Evolutionary conservation across 2,113 vertebrate species (phyloP), one percentile per base, ranked within the genome.

Genomic region (Hemibagrus wyckioides): DNA sequence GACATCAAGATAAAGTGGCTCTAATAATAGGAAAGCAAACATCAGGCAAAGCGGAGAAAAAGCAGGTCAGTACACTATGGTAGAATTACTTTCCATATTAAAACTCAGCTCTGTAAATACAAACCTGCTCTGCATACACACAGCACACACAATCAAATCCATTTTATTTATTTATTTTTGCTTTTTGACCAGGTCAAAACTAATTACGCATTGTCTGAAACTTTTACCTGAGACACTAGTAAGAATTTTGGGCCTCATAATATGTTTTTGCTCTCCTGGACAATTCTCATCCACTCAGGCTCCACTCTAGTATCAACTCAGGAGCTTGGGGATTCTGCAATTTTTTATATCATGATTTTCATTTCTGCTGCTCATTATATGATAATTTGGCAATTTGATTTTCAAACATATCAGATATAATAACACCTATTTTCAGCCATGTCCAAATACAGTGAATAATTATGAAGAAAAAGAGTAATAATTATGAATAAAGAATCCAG

Each of bases 21-120:
- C 87, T 87, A 91, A 90, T 86, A 87, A 90, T 88, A 89, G 88
- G 73, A 85, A 77, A 59, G 85, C 77, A 86, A 85, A 89, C 84
- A 88, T 30, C 56, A 80, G 67, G 41, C 57, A 86, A 54, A 83
- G 69, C 44, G n/a, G 82, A 85, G 61, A 86, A 41, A 57, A 85
- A 86, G 67, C 85, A 87, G 82, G 85, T 88, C 87, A 87, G 80
- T 79, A 79, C 82, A 69, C 69, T 28, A 50, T 71, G 19, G 13
- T 59, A 88, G 63, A 85, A 56, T 69, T 75, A 83, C 57, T 23
- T 83, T 71, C 41, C 77, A 52, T 52, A 80, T 75, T 81, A 81
- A 75, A 67, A 76, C 50, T 56, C 57, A 57, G 56, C 67, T 76
- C 15, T 19, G 80, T 48, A 87, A 82, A 87, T 2, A 77, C 67